These are phyloP conservation scores for Acomys russatus DNA, from an alignment of 2,797 vertebrate species.

Conservation along the genomic window DNA sequence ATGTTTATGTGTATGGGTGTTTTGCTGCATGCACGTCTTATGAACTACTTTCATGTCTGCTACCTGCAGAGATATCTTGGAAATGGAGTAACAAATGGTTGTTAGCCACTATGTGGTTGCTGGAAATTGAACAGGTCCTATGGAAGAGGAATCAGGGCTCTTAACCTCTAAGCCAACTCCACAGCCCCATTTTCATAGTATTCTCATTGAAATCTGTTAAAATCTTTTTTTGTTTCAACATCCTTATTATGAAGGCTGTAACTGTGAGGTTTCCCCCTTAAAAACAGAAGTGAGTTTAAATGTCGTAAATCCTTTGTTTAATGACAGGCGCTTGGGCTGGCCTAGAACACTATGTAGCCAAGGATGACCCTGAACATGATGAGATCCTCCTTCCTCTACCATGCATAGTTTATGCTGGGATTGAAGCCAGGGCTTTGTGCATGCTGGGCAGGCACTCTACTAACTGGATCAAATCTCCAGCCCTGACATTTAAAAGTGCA, in stretches of 20 bases:
- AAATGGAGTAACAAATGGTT: neutral
- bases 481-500: neutral
- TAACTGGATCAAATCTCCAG: neutral
- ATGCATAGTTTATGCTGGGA: neutral
- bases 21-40: neutral
- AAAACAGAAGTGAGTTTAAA: neutral
- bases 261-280: neutral
- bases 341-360: neutral
- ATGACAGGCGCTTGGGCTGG: neutral
- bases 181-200: neutral
- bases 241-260: neutral
- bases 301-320: neutral
- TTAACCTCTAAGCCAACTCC: neutral
- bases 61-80: neutral
- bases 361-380: neutral
- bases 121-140: neutral
- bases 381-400: neutral
- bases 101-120: neutral
- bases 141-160: neutral
- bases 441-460: neutral
- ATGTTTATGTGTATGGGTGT: neutral
- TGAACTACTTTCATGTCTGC: neutral
- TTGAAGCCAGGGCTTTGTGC: neutral
- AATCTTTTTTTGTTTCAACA: neutral
- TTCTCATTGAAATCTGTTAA: neutral